Conservation (phyloP, 2,888 invertebrate species). For the Agrochola circellaris region DNA sequence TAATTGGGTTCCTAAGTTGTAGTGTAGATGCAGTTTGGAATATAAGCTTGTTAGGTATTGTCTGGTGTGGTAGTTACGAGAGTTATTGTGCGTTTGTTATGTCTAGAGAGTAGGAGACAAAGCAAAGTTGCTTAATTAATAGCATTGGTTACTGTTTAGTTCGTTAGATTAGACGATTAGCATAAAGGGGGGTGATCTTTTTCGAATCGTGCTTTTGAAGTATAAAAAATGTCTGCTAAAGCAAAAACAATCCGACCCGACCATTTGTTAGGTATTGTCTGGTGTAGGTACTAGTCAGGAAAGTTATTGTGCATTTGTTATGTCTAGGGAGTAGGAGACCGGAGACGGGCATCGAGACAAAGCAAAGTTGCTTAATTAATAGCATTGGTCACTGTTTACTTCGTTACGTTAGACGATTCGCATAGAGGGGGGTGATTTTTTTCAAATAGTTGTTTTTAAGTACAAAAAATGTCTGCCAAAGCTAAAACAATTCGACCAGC, state of each 20-base stretch:
- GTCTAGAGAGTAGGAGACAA: not conserved
- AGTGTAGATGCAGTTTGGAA: conserved; percentile 33
- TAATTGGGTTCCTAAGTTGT: conserved; percentile 55
- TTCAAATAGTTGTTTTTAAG: not conserved
- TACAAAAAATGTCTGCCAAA: not conserved
- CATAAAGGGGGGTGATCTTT: not conserved
- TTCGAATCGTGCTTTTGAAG: not conserved
- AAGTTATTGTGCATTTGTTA: conserved; percentile 36
- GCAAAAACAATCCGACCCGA: too few relatives aligned
- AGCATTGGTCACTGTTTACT: not conserved
- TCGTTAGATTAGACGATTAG: not conserved
- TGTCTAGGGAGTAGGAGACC: conserved; percentile 6
- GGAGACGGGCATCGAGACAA: too few relatives aligned
- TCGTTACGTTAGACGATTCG: not conserved
- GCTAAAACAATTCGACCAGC: not conserved
- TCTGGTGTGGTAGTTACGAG: conserved; percentile 13
- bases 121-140: conserved; percentile 9
- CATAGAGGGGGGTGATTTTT: not conserved
- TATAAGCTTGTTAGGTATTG: conserved; percentile 30
- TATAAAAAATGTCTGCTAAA: not conserved
- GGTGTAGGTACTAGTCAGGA: conserved; percentile 3
- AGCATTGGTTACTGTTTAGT: not conserved
- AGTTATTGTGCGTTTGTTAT: conserved; percentile 38
- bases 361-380: conserved; percentile 11
- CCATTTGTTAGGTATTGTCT: conserved; percentile 20